These are phyloP conservation scores for Felis chaus DNA, from an alignment of 2,113 vertebrate genomes.

Conservation along the genomic window DNA sequence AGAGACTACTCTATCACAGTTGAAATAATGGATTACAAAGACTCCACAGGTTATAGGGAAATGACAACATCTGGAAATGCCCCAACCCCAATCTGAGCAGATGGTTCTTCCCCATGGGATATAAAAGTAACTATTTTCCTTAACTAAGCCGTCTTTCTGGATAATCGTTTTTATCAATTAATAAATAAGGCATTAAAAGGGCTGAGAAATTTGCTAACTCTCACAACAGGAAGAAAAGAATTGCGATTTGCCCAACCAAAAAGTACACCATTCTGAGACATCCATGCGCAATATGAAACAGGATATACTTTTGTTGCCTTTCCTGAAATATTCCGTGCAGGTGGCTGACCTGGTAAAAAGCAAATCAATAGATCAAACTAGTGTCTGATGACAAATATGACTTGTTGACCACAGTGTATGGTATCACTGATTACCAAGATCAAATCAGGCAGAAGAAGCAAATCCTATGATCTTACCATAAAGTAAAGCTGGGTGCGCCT, in stretches of 20 bases:
- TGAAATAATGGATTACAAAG: slow-evolving; percentile 38
- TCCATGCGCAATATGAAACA: not conserved
- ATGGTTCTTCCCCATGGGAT: slow-evolving; percentile 37
- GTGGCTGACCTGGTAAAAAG: not conserved
- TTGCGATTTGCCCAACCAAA: not conserved
- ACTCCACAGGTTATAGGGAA: slow-evolving; percentile 26
- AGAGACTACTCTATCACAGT: not conserved
- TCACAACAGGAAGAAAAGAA: slow-evolving; percentile 44
- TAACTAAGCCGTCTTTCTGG: slow-evolving; percentile 63
- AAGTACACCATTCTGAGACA: not conserved
- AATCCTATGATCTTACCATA: not conserved
- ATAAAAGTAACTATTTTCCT: slow-evolving; percentile 46
- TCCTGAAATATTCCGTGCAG: not conserved
- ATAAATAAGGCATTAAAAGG: slow-evolving; percentile 45
- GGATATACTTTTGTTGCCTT: not conserved
- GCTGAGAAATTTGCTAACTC: slow-evolving; percentile 42
- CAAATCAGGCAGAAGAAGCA: not conserved
- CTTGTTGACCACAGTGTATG: not conserved
- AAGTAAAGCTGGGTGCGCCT: not conserved
- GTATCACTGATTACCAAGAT: not conserved
- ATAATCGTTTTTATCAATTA: slow-evolving; percentile 62
- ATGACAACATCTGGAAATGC: slow-evolving; percentile 44
- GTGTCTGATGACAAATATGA: slow-evolving; percentile 26
- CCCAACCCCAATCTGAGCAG: slow-evolving; percentile 8
- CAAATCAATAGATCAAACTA: slow-evolving; percentile 10